These are phyloP conservation scores for Drosophila meridionalis DNA, from an alignment of 2,888 invertebrate genomes.

Conservation along the genomic window DNA sequence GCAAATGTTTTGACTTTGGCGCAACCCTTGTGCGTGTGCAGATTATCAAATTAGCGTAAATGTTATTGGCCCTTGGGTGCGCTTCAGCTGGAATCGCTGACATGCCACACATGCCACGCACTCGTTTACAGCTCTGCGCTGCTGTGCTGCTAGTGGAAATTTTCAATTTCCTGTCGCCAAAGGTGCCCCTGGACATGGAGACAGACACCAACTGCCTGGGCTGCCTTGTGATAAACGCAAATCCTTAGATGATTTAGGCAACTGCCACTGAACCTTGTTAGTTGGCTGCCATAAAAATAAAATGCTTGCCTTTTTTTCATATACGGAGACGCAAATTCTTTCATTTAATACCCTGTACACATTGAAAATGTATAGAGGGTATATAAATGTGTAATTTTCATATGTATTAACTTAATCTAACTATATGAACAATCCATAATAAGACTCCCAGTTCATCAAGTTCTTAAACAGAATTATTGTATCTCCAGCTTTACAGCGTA, in stretches of 20 bases:
- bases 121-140: conserved; percentile 15
- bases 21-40: conserved; percentile 74
- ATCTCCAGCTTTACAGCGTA: background rate
- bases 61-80: conserved; percentile 70
- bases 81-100: conserved; percentile 45
- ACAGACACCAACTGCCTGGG: conserved; percentile 29
- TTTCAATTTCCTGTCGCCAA: conserved; percentile 78
- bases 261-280: conserved; percentile 63
- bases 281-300: conserved; percentile 70
- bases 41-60: conserved; percentile 82
- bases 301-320: conserved; percentile 6
- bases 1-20: conserved; percentile 73
- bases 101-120: conserved; percentile 61
- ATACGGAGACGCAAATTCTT: conserved; percentile 1
- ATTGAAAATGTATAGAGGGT: background rate
- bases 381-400: too few relatives aligned
- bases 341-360: conserved; percentile 4
- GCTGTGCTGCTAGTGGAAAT: conserved; percentile 53
- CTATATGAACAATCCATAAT: too few relatives aligned
- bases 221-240: conserved; percentile 62
- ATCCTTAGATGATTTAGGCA: conserved; percentile 76
- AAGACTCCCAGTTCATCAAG: too few relatives aligned
- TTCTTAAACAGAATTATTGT: background rate
- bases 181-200: conserved; percentile 37
- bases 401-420: too few relatives aligned